Percentiles rank a stretch among this genome's conserved stretches.
Conservation (phyloP, 2,113 vertebrate genomes). For the Calidris pygmaea region DNA sequence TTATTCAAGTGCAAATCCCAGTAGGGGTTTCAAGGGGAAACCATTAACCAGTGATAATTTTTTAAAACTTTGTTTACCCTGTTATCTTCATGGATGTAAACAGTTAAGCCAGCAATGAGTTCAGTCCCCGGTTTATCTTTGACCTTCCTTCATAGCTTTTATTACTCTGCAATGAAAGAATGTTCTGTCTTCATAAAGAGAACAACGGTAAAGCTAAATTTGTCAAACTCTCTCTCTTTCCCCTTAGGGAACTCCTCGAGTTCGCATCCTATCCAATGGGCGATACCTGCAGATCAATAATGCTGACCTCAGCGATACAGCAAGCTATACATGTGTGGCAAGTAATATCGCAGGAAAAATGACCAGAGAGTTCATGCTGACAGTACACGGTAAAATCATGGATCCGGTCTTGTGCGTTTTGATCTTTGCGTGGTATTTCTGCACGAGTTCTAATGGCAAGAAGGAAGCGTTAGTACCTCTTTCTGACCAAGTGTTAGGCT, state of each 20-base stretch:
- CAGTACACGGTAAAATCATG: constrained; percentile 83
- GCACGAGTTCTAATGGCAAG: not conserved
- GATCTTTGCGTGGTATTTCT: not conserved
- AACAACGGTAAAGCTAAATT: not conserved
- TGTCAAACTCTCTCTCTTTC: constrained; percentile 24
- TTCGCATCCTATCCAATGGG: constrained; percentile 87
- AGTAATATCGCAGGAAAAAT: constrained; percentile 90
- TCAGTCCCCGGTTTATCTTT: not conserved
- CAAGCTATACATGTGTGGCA: constrained; percentile 89
- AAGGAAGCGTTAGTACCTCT: not conserved
- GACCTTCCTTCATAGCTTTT: not conserved
- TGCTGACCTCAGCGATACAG: constrained; percentile 83
- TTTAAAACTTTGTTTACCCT: not conserved
- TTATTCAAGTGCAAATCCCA: not conserved
- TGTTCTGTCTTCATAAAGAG: not conserved
- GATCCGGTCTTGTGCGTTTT: not conserved
- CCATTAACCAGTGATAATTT: not conserved
- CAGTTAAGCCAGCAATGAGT: not conserved
- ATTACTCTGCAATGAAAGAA: not conserved
- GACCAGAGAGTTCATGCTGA: constrained; percentile 85
- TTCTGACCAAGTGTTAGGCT: not conserved
- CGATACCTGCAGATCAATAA: constrained; percentile 95
- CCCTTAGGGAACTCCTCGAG: constrained; percentile 81
- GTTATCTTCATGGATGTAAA: not conserved
- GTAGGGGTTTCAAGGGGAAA: not conserved